A percentile compares a stretch with the other conserved stretches of the same genome.
Evolutionary conservation across 2,797 vertebrate species (phyloP).

Genomic region (Poeciliopsis gracilis): DNA sequence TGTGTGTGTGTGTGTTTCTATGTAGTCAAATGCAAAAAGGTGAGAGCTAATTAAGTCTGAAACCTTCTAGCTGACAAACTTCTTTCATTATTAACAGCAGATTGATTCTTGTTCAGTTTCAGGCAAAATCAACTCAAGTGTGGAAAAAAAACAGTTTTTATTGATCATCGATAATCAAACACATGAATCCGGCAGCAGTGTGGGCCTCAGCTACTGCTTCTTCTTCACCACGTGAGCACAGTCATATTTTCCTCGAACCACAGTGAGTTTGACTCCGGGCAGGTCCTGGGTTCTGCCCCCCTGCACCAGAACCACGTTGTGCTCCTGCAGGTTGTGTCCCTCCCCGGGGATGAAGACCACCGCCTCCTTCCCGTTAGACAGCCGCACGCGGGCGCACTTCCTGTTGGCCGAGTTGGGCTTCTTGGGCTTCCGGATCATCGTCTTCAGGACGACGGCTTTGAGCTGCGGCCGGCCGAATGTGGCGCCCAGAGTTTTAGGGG

Average conservation of each 20-base stretch:
- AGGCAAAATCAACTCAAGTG: not conserved
- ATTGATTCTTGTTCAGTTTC: not conserved
- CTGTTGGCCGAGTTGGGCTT: conserved; percentile 96
- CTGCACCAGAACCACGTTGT: conserved; percentile 89
- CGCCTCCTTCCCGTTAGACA: conserved; percentile 87
- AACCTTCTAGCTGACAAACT: too few relatives aligned
- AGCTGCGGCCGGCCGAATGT: conserved; percentile 86
- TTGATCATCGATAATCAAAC: not conserved
- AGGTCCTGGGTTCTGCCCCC: conserved; percentile 92
- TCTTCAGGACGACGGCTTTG: conserved; percentile 89
- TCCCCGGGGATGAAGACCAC: conserved; percentile 90
- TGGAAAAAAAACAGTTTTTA: not conserved
- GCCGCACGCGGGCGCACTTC: conserved; percentile 88
- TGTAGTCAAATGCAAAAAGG: too few relatives aligned
- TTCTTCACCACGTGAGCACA: conserved; percentile 92
- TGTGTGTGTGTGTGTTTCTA: not conserved
- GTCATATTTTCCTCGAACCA: conserved; percentile 91
- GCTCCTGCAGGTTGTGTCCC: conserved; percentile 94
- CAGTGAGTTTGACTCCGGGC: conserved; percentile 89
- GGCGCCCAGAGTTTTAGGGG: conserved; percentile 49
- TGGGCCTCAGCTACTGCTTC: conserved; percentile 68
- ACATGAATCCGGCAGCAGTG: not conserved
- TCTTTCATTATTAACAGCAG: too few relatives aligned
- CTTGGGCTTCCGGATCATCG: conserved; percentile 92
- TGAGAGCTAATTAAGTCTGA: too few relatives aligned